Percentiles rank a stretch among this genome's conserved stretches.
These are phyloP conservation scores for Nasonia longicornis DNA, from an alignment of 1,140 invertebrate genomes.

Conservation along the genomic window DNA sequence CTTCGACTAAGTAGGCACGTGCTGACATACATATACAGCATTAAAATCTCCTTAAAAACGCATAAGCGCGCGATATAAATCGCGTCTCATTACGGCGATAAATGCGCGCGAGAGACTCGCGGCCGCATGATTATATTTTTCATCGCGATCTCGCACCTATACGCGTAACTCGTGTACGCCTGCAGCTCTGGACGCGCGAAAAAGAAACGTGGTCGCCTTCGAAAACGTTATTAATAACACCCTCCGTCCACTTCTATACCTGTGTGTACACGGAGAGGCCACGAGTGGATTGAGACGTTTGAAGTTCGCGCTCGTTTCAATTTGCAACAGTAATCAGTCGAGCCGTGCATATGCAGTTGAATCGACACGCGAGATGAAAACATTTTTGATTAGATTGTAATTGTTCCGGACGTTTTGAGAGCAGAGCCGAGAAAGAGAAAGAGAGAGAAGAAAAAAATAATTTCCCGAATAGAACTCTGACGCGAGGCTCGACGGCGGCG, in stretches of 20 bases:
- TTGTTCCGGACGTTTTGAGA: slow-evolving; percentile 5
- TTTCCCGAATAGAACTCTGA: slow-evolving; percentile 29
- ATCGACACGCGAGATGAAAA: slow-evolving; percentile 19
- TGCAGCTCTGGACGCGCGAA: neutral
- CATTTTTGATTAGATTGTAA: slow-evolving; percentile 39
- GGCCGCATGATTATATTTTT: slow-evolving; percentile 52
- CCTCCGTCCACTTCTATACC: neutral
- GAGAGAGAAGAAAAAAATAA: slow-evolving; percentile 41
- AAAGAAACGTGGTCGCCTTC: neutral
- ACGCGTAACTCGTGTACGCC: neutral
- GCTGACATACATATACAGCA: slow-evolving; percentile 3
- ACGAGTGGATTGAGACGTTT: neutral
- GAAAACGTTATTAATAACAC: slow-evolving; percentile 14
- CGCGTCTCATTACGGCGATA: slow-evolving; percentile 60
- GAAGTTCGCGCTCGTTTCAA: slow-evolving; percentile 25
- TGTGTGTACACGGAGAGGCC: neutral
- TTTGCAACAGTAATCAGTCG: slow-evolving; percentile 25
- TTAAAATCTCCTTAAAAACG: slow-evolving; percentile 37
- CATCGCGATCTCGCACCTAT: slow-evolving; percentile 3
- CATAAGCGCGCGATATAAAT: slow-evolving; percentile 53
- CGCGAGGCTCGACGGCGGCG: neutral
- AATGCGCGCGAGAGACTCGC: slow-evolving; percentile 46
- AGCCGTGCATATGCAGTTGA: neutral
- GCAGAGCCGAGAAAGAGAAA: neutral
- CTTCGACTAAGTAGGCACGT: neutral